Conservation (phyloP, 1,140 invertebrate species). For the Sinonovacula constricta region DNA sequence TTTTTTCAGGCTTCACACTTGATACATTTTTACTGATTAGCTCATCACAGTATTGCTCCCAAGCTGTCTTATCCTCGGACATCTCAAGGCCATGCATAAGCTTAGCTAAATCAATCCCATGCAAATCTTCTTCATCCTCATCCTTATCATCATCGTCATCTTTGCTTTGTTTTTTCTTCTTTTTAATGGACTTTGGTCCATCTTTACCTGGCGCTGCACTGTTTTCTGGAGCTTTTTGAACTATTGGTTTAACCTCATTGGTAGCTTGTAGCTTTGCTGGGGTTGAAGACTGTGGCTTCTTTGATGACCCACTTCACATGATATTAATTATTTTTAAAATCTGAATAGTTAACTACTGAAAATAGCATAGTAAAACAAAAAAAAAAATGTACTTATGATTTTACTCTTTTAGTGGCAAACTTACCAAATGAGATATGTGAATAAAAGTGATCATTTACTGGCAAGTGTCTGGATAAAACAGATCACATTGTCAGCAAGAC, state of each 20-base stretch:
- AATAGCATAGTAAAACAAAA: too few relatives aligned
- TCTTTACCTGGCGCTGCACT: not conserved
- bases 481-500: too few relatives aligned
- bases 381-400: too few relatives aligned
- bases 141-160: not conserved
- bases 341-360: too few relatives aligned
- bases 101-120: constrained; percentile 12
- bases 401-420: too few relatives aligned
- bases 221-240: not conserved
- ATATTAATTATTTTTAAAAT: too few relatives aligned
- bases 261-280: not conserved
- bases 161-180: not conserved
- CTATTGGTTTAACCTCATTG: not conserved
- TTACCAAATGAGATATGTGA: too few relatives aligned
- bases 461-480: too few relatives aligned
- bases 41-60: constrained; percentile 26
- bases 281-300: not conserved
- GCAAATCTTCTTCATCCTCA: constrained; percentile 1
- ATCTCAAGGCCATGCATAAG: constrained; percentile 14
- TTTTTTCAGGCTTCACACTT: constrained; percentile 39
- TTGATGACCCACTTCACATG: not conserved
- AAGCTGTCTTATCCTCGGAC: not conserved
- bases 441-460: too few relatives aligned
- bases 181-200: not conserved
- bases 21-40: constrained; percentile 10